A percentile compares a stretch with the other conserved stretches of the same genome.
These are phyloP conservation scores for rat (Rattus norvegicus) DNA, from an alignment of 2,113 vertebrate species.

Conservation along the genomic window DNA sequence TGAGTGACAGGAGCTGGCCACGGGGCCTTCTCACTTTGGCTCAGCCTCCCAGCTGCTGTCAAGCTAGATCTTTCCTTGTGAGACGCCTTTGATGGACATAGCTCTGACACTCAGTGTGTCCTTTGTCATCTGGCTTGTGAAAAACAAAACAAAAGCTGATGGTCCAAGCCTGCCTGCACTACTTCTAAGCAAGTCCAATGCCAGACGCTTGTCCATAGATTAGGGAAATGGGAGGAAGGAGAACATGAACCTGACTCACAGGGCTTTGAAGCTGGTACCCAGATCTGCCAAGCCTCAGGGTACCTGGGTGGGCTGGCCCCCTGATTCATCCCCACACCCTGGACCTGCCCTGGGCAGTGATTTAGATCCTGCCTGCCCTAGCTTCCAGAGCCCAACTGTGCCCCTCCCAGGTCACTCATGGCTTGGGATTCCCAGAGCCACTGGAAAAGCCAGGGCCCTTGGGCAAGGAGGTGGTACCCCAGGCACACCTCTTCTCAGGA, in stretches of 20 bases:
- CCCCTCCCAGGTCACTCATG: conserved; percentile 62
- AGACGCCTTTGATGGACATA: background rate
- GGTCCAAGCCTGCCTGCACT: background rate
- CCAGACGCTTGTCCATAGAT: background rate
- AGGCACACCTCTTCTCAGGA: conserved; percentile 61
- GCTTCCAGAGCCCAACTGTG: conserved; percentile 69
- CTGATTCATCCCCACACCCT: conserved; percentile 74
- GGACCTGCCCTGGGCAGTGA: conserved; percentile 72
- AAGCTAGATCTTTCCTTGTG: background rate
- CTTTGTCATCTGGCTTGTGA: background rate
- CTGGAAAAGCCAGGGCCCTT: conserved; percentile 27
- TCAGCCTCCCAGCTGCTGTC: background rate
- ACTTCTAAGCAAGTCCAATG: background rate
- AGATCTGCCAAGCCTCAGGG: conserved; percentile 37
- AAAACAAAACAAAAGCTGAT: background rate
- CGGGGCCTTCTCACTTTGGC: background rate
- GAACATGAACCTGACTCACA: conserved; percentile 56
- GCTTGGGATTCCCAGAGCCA: conserved; percentile 57
- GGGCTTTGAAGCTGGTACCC: conserved; percentile 63
- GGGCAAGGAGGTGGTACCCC: conserved; percentile 50
- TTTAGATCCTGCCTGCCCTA: conserved; percentile 19
- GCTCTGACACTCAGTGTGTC: background rate
- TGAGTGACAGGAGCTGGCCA: background rate
- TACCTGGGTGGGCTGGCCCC: conserved; percentile 47
- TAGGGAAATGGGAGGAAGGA: too few species aligned